A percentile compares a stretch with the other conserved stretches of the same genome.
Evolutionary conservation across 2,113 vertebrate species (phyloP).

Genomic region (human (Homo sapiens)): GRCh38 chr5:21835001-21835500

Average conservation of each 20-base stretch:
- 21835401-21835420: not conserved
- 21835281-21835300: not conserved
- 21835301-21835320: not conserved
- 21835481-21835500: not conserved
- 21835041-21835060: not conserved
- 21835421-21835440: not conserved
- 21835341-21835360: not conserved
- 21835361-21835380: fast-evolving
- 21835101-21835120: not conserved
- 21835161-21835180: not conserved
- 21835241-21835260: not conserved
- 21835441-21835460: not conserved
- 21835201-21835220: not conserved
- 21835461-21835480: not conserved
- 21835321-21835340: not conserved
- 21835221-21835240: not conserved
- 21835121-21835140: not conserved
- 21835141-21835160: not conserved
- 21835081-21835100: not conserved
- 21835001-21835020: not conserved
- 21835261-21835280: not conserved
- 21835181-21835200: not conserved
- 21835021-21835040: not conserved
- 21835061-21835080: not conserved
- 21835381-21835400: not conserved